Evolutionary conservation across 1,140 invertebrate genomes (phyloP), one percentile per base, ranked within the genome.

Genomic region (Calephelis virginiensis): DNA sequence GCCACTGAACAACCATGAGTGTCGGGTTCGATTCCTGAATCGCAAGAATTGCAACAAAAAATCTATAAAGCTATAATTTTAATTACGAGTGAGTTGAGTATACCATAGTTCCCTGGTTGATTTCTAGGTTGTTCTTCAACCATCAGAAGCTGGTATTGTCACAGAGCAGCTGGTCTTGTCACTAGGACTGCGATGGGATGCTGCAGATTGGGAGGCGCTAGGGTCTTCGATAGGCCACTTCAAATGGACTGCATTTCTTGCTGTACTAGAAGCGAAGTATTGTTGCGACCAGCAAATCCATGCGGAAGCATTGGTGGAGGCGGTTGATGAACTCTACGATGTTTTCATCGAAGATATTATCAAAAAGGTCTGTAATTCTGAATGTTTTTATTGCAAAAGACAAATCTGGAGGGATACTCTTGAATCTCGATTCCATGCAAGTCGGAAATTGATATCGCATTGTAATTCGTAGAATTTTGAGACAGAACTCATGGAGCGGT

Each of bases 321-420:
- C 95, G 4, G 93, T 96, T 1, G 93, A 95, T 60, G 95, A 96
- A 74, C 92, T 97, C 13, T 94, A 95, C 77, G 94, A 96, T 72
- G 95, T 93, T n/a, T 96, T 95, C 65, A 93, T 97, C 50, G 93
- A 95, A 65, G 95, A 96, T 90, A 95, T 96, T 47, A 93, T 97
- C n/a, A 96, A 96, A 88, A 96, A 96, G 92, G 95, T 95, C 85
- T 6, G 47, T 5, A 5, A 40, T 5, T 43, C 8, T 43, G 5
- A 43, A 43, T 3, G 28, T 28, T 28, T 2, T 28, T 28, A 28
- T 28, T 28, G 28, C 28, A 28, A 28, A 28, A 28, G 28, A 1
- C 28, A 28, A 28, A 28, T 28, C 28, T 28, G 28, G 2, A 28
- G 28, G 2, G 28, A 2, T 28, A 28, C 28, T 28, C 28, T 28